These are phyloP conservation scores for Nothoprocta perdicaria DNA, from an alignment of 2,113 vertebrate species.

Conservation along the genomic window DNA sequence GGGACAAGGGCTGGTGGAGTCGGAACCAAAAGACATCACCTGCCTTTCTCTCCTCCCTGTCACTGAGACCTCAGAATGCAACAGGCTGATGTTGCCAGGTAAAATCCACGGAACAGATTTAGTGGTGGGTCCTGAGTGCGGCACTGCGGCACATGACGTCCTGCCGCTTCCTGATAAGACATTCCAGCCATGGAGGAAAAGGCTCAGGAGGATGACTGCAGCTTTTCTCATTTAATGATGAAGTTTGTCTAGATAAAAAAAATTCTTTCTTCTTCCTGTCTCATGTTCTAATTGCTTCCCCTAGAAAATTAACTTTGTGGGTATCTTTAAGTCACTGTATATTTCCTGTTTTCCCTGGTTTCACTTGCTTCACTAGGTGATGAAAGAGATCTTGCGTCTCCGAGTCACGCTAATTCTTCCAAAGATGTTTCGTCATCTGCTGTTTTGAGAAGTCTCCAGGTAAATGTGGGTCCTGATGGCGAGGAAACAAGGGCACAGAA, in stretches of 20 bases:
- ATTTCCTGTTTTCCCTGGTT: constrained; percentile 2
- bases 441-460: constrained; percentile 83
- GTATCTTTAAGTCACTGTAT: not conserved
- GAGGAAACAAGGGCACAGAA: constrained; percentile 81
- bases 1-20: constrained; percentile 91
- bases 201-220: not conserved
- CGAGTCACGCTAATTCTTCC: constrained; percentile 76
- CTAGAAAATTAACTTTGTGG: not conserved
- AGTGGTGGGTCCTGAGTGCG: not conserved
- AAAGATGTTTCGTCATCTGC: constrained; percentile 81
- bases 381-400: constrained; percentile 68
- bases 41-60: constrained; percentile 90
- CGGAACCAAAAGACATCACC: constrained; percentile 86
- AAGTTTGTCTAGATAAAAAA: constrained; percentile 12
- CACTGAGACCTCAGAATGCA: constrained; percentile 88
- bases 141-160: not conserved
- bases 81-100: constrained; percentile 93
- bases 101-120: constrained; percentile 17
- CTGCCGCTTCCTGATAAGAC: not conserved
- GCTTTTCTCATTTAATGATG: not conserved
- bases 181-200: not conserved
- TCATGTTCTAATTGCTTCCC: not conserved
- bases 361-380: constrained; percentile 75
- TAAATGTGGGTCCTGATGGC: constrained; percentile 85
- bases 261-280: not conserved